A percentile compares a stretch with the other conserved stretches of the same genome.
phyloP scores from a whole-genome alignment of 2,888 invertebrate genomes.

The Neoscelio sp. region DNA sequence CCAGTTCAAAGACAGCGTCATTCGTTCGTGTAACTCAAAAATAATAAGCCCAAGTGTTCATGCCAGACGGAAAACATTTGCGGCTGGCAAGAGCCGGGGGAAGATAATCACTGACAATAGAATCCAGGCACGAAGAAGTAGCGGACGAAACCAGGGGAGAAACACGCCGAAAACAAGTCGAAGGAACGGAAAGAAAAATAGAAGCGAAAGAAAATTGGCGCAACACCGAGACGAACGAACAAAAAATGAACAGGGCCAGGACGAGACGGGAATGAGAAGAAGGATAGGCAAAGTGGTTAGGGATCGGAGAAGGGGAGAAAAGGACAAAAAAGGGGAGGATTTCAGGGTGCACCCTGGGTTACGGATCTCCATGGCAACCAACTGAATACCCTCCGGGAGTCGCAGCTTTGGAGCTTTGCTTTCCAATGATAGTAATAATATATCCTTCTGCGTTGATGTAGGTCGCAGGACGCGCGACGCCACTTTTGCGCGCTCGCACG shows the following conservation, averaged over 20 bases:
- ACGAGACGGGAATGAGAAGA: slow-evolving; percentile 13
- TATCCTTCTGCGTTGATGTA: slow-evolving; percentile 79
- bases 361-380: slow-evolving; percentile 80
- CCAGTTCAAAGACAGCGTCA: slow-evolving; percentile 31
- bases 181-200: slow-evolving; percentile 22
- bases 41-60: slow-evolving; percentile 42
- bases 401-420: slow-evolving; percentile 79
- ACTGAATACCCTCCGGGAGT: slow-evolving; percentile 79
- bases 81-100: slow-evolving; percentile 13
- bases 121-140: slow-evolving; percentile 9
- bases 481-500: slow-evolving; percentile 36
- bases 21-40: slow-evolving; percentile 47
- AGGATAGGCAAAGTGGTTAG: slow-evolving; percentile 45
- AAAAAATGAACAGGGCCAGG: slow-evolving; percentile 22
- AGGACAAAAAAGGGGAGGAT: slow-evolving; percentile 54
- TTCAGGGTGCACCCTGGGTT: slow-evolving; percentile 60
- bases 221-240: neutral
- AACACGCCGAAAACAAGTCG: slow-evolving; percentile 35
- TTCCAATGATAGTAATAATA: slow-evolving; percentile 82
- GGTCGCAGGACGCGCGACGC: slow-evolving; percentile 76
- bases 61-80: slow-evolving; percentile 40
- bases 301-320: slow-evolving; percentile 29
- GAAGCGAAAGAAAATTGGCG: neutral
- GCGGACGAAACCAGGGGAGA: neutral
- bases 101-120: slow-evolving; percentile 51